Evolutionary conservation across 2,113 vertebrate species (phyloP).

Genomic region (Shinisaurus crocodilurus): DNA sequence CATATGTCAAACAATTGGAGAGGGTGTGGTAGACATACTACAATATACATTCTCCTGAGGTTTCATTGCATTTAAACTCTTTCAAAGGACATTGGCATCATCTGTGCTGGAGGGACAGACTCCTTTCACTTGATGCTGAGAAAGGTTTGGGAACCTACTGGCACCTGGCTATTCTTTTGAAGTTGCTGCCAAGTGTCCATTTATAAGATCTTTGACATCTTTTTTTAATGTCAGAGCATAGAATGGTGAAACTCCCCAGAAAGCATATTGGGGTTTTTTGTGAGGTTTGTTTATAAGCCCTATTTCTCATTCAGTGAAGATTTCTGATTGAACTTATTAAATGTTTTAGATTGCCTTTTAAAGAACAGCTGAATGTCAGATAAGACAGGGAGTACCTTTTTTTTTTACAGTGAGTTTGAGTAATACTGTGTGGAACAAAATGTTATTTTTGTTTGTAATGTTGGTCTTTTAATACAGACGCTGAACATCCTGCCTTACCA

Average conservation of each 20-base stretch:
- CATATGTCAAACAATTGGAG: not conserved
- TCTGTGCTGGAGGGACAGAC: not conserved
- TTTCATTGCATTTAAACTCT: not conserved
- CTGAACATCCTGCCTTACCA: rapidly evolving
- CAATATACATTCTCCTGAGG: not conserved
- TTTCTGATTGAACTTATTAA: not conserved
- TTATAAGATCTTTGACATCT: constrained; percentile 32
- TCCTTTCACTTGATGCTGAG: not conserved
- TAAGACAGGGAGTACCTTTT: not conserved
- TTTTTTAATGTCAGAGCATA: constrained; percentile 51
- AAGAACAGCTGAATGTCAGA: not conserved
- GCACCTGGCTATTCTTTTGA: not conserved
- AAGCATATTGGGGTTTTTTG: constrained; percentile 43
- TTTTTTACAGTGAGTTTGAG: constrained; percentile 7
- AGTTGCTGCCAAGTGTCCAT: not conserved
- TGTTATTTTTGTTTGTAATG: not conserved
- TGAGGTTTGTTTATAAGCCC: constrained; percentile 10
- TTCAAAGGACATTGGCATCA: not conserved
- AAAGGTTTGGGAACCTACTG: not conserved
- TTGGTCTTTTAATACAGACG: not conserved
- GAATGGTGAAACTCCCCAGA: constrained; percentile 52
- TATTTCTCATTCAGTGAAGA: constrained; percentile 24
- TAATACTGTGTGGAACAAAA: not conserved
- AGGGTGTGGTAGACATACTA: not conserved
- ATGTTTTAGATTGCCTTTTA: not conserved